Conservation (phyloP, 2,797 vertebrate genomes). For the Trematomus bernacchii region DNA sequence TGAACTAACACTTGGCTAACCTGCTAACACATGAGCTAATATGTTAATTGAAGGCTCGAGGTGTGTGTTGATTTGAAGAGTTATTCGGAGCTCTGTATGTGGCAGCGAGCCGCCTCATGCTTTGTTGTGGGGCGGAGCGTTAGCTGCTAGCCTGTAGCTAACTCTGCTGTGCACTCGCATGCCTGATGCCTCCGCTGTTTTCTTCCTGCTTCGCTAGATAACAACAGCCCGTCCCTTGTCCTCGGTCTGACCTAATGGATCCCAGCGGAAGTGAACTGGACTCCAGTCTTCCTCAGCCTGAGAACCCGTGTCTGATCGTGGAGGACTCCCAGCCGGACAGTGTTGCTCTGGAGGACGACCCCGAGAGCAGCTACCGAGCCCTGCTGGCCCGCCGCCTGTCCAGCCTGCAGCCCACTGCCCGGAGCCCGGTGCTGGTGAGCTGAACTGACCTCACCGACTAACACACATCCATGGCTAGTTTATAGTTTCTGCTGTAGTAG, state of each 20-base stretch:
- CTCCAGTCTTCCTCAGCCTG: slow-evolving; percentile 89
- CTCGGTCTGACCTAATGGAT: slow-evolving; percentile 84
- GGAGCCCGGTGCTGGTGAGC: slow-evolving; percentile 91
- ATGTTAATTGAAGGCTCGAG: not conserved
- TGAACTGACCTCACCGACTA: fast-evolving
- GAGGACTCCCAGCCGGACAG: slow-evolving; percentile 95
- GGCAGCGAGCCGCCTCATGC: not conserved
- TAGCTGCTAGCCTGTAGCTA: not conserved
- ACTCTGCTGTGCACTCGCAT: slow-evolving; percentile 9
- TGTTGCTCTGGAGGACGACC: slow-evolving; percentile 87
- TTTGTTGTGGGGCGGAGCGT: slow-evolving; percentile 9
- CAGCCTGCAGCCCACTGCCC: slow-evolving; percentile 84
- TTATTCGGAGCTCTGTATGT: not conserved
- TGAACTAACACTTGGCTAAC: not conserved
- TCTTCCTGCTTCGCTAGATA: slow-evolving; percentile 15
- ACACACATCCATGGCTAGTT: not conserved
- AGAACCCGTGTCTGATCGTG: slow-evolving; percentile 91
- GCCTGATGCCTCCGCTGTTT: not conserved
- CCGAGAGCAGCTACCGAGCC: slow-evolving; percentile 88
- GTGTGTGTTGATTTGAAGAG: not conserved
- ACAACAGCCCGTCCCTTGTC: slow-evolving; percentile 17
- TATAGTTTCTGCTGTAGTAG: not conserved
- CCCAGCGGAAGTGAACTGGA: slow-evolving; percentile 89
- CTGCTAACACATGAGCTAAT: not conserved
- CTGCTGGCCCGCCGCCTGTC: slow-evolving; percentile 86